Conservation (phyloP, 2,797 vertebrate genomes). For the Neostethus bicornis region DNA sequence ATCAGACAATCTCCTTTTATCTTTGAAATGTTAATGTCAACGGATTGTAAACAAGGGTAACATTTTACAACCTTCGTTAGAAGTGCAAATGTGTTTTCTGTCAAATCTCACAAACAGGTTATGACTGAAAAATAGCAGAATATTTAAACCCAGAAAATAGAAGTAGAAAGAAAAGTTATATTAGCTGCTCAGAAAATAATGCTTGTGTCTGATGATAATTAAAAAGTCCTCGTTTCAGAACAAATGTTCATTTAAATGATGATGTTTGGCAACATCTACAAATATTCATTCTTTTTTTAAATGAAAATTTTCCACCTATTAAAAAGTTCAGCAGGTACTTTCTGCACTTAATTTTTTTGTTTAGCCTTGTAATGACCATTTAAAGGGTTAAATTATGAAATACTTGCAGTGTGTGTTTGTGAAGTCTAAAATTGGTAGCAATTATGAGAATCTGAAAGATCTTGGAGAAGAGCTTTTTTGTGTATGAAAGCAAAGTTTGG, state of each 20-base stretch:
- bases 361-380: not conserved
- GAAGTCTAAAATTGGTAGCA: not conserved
- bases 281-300: not conserved
- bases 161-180: not conserved
- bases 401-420: not conserved
- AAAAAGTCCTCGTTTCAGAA: not conserved
- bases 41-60: constrained; percentile 8
- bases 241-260: not conserved
- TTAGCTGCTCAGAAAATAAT: no score
- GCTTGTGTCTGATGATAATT: no score
- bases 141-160: not conserved
- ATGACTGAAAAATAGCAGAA: not conserved
- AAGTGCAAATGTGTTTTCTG: constrained; percentile 18
- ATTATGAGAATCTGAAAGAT: not conserved
- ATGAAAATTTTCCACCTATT: no score
- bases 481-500: not conserved
- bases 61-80: constrained; percentile 23
- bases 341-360: not conserved
- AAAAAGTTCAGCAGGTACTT: not conserved
- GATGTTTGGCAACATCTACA: not conserved
- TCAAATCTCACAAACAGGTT: constrained; percentile 1
- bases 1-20: constrained; percentile 13
- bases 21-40: constrained; percentile 15
- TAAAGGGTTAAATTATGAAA: not conserved
- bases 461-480: not conserved